Evolutionary conservation across 2,797 vertebrate genomes (phyloP).

Genomic region (Brachymystax lenok): DNA sequence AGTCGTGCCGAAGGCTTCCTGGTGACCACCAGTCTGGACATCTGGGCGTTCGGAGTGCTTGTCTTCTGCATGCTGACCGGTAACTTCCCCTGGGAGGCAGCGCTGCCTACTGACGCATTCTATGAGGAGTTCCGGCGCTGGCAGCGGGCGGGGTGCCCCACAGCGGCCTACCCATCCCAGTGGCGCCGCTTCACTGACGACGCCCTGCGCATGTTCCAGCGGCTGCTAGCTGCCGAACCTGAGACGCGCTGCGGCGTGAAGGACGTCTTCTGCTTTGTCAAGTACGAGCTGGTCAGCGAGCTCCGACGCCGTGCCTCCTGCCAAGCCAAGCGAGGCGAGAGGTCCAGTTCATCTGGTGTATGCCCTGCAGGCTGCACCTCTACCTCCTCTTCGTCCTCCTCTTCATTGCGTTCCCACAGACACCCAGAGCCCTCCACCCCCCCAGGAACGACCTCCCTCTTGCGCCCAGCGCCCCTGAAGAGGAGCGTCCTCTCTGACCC

Average conservation of each 20-base stretch:
- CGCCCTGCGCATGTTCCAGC: conserved; percentile 94
- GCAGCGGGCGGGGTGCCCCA: conserved; percentile 89
- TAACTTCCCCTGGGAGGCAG: conserved; percentile 98
- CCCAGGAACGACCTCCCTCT: conserved; percentile 61
- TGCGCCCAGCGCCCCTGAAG: conserved; percentile 80
- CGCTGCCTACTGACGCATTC: conserved; percentile 88
- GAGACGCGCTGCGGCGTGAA: conserved; percentile 94
- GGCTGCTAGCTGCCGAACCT: conserved; percentile 88
- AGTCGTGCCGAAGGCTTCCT: conserved; percentile 90
- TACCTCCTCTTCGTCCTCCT: conserved; percentile 48
- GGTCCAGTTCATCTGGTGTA: conserved; percentile 68
- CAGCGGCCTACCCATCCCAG: conserved; percentile 90
- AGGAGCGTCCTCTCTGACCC: conserved; percentile 84
- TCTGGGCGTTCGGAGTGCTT: conserved; percentile 97
- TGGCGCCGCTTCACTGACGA: conserved; percentile 97
- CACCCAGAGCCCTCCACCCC: conserved; percentile 82
- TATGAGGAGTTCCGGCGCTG: conserved; percentile 97
- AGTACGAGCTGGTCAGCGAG: conserved; percentile 94
- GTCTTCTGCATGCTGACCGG: conserved; percentile 98
- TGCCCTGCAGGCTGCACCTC: conserved; percentile 57
- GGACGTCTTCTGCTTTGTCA: conserved; percentile 97
- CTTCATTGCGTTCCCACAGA: conserved; percentile 78
- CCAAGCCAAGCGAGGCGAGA: conserved; percentile 81
- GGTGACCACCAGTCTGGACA: conserved; percentile 92
- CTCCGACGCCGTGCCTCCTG: conserved; percentile 91